Percentiles rank a stretch among this genome's conserved stretches.
Conservation (phyloP, 2,888 invertebrate genomes). For the Globia sparganii region DNA sequence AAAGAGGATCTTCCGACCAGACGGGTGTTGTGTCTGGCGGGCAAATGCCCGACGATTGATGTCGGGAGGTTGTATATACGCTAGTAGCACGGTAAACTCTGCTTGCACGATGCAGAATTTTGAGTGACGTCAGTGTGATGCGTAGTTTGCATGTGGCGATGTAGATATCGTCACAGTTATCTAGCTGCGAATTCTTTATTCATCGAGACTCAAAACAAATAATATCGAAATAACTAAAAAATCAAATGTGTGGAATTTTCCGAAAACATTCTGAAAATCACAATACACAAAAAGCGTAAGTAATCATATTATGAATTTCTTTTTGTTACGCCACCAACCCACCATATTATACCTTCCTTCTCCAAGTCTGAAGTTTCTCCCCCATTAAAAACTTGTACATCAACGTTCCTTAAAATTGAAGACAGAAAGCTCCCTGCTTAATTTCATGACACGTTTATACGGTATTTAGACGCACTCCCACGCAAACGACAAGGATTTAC, state of each 20-base stretch:
- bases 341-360: not conserved
- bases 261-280: not conserved
- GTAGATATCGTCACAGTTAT: not conserved
- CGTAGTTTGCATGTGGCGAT: too few relatives aligned
- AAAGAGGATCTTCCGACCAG: too few relatives aligned
- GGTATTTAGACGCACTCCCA: conserved; percentile 39
- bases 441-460: conserved; percentile 33
- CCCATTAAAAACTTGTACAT: conserved; percentile 41
- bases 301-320: not conserved
- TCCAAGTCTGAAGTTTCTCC: not conserved
- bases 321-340: too few relatives aligned
- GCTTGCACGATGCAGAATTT: too few relatives aligned
- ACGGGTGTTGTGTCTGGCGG: too few relatives aligned
- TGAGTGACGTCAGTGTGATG: too few relatives aligned
- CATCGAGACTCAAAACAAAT: not conserved
- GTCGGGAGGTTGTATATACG: too few relatives aligned
- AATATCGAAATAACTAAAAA: not conserved
- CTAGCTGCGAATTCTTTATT: not conserved
- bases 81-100: too few relatives aligned
- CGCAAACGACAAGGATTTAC: conserved; percentile 51
- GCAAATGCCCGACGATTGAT: too few relatives aligned
- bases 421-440: conserved; percentile 23
- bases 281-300: not conserved
- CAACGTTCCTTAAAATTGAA: conserved; percentile 27
- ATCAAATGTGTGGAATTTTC: not conserved